Evolutionary conservation across 1,140 invertebrate species (phyloP).

Genomic region (Aphidius gifuensis): DNA sequence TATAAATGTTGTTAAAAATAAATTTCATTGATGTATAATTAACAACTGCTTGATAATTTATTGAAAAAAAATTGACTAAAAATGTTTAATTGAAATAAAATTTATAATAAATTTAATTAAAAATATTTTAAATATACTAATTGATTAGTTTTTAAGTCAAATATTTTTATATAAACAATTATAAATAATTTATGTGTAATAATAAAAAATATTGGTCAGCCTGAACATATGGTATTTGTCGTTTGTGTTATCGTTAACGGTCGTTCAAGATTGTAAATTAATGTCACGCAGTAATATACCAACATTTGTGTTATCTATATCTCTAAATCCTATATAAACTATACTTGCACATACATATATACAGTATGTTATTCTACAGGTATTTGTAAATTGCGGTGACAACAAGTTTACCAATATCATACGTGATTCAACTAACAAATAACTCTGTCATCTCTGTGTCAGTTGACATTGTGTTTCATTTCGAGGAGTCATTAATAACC

Average conservation of each 20-base stretch:
- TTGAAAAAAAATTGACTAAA: too few relatives aligned
- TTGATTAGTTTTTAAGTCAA: too few relatives aligned
- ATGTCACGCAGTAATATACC: slow-evolving; percentile 30
- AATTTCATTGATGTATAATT: too few relatives aligned
- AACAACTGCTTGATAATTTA: too few relatives aligned
- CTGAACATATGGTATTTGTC: slow-evolving; percentile 16
- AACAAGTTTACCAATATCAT: slow-evolving; percentile 48
- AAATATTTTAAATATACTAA: too few relatives aligned
- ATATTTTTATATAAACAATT: too few relatives aligned
- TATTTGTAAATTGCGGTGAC: not conserved
- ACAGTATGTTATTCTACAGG: not conserved
- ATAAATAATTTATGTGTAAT: too few relatives aligned
- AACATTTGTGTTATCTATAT: slow-evolving; percentile 16
- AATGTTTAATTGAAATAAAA: too few relatives aligned
- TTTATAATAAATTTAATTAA: too few relatives aligned
- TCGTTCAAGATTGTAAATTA: slow-evolving; percentile 45
- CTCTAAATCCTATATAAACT: not conserved
- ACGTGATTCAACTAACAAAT: slow-evolving; percentile 36
- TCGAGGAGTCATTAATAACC: slow-evolving; percentile 1
- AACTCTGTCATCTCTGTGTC: not conserved
- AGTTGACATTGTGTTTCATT: slow-evolving; percentile 1
- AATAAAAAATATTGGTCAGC: slow-evolving; percentile 17
- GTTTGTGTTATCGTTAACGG: slow-evolving; percentile 20
- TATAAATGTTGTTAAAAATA: too few relatives aligned
- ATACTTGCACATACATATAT: not conserved